Base-by-base conservation (phyloP, 1,140 invertebrate species). In the Trichoplusia ni region DNA sequence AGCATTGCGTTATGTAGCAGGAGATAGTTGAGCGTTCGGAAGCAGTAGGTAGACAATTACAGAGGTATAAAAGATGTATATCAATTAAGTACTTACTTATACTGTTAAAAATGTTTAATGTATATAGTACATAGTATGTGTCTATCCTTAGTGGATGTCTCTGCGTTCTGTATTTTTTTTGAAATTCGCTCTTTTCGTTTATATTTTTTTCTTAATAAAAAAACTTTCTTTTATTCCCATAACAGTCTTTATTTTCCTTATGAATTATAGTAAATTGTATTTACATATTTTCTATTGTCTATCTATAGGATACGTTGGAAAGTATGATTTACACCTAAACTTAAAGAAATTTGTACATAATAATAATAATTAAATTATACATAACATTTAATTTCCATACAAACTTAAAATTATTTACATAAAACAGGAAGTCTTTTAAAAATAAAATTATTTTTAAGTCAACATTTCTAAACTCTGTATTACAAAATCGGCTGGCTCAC, bases 221-320 rank as follows among this genome's bases (percentile, higher is more conserved):
- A 71, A 8, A 61, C 27, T 42, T 47, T 18, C 42, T 53, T 67
- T 64, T 71, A 69, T 81, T 80, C 84, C 84, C 84, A 79, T 81
- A 85, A 85, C 84, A 85, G 84, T 87, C 82, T 87, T 86, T 85
- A 82, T 75, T 84, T 79, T 81, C 70, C 70, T 80, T 77, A 78
- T 51, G n/a, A 75, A 73, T 71, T 73, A 75, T 51, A 11, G 60
- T 76, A 69, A 58, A 60, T 61, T 72, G 73, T 73, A 70, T 69
- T 54, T 77, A 75, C 68, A 69, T 27, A 14, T n/a, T 46, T 53
- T 51, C 42, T 53, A 51, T 18, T 58, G 7, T 23, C n/a, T 44
- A 56, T 23, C 40, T 47, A 58, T 27, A 56, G 37, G n/a, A 47
- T 58, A 42, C 16, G 42, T 19, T 68, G 56, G 56, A 60, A 60